phyloP scores from a whole-genome alignment of 2,888 invertebrate genomes.

The Actias luna region DNA sequence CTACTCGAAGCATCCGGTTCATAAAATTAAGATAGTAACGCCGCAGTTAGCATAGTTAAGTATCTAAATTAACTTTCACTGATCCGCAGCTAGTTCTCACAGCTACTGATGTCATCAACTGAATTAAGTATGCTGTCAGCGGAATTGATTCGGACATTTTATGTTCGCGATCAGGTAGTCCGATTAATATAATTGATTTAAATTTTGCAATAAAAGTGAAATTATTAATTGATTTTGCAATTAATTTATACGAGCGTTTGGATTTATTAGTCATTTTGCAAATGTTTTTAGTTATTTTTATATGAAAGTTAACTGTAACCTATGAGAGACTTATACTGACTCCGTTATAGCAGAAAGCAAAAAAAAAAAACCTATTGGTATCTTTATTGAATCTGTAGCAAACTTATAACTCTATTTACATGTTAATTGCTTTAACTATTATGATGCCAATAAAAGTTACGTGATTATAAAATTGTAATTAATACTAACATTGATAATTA shows the following conservation, averaged over 20 bases:
- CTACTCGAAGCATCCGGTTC: conserved; percentile 21
- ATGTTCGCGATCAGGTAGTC: conserved; percentile 15
- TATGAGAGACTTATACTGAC: not conserved
- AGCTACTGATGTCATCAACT: conserved; percentile 57
- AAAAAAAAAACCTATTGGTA: not conserved
- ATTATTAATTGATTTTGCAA: conserved; percentile 14
- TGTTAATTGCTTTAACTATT: too few relatives aligned
- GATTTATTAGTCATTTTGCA: conserved; percentile 30
- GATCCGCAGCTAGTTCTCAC: conserved; percentile 34
- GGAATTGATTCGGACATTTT: conserved; percentile 14
- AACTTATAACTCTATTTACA: too few relatives aligned
- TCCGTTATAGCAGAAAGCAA: not conserved
- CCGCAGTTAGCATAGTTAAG: conserved; percentile 40
- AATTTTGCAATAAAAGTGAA: conserved; percentile 19
- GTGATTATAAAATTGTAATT: too few relatives aligned
- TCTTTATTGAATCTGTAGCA: not conserved
- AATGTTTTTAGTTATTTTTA: conserved; percentile 19
- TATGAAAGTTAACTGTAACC: not conserved
- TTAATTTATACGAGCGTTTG: conserved; percentile 12
- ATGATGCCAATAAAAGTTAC: too few relatives aligned
- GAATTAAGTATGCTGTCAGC: conserved; percentile 17
- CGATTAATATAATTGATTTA: conserved; percentile 17
- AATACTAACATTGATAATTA: too few relatives aligned
- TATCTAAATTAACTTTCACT: conserved; percentile 68
- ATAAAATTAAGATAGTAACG: conserved; percentile 33